Conservation (phyloP, 2,797 vertebrate species). For the Pitangus sulphuratus region DNA sequence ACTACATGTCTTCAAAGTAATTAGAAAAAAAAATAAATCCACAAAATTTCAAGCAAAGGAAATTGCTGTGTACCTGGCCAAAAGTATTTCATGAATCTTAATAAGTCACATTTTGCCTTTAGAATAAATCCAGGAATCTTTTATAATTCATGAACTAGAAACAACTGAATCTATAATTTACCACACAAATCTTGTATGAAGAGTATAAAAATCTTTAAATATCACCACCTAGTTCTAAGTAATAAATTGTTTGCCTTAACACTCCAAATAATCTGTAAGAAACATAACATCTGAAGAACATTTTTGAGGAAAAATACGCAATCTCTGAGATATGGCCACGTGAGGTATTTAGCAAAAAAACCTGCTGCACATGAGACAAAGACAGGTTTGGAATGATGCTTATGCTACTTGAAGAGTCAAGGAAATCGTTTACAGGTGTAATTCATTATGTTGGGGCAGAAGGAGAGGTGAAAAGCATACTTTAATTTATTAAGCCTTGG, state of each 20-base stretch:
- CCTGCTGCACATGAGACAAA: not conserved
- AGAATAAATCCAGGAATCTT: not conserved
- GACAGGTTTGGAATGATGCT: not conserved
- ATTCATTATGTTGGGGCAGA: not conserved
- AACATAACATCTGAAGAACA: not conserved
- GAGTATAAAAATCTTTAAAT: not conserved
- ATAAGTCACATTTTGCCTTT: not conserved
- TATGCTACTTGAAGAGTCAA: not conserved
- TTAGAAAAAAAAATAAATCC: not conserved
- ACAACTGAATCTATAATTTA: not conserved
- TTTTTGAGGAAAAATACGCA: not conserved
- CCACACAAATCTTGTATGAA: not conserved
- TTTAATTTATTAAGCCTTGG: not conserved
- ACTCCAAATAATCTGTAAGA: not conserved
- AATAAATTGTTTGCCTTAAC: not conserved
- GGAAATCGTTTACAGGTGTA: not conserved
- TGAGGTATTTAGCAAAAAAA: not conserved
- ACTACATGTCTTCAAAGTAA: not conserved
- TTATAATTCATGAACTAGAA: not conserved
- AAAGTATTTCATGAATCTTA: not conserved
- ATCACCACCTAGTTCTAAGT: not conserved
- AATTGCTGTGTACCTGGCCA: not conserved
- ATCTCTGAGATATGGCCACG: rapidly evolving
- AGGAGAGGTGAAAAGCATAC: not conserved
- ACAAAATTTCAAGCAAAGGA: not conserved